These are phyloP conservation scores for Spea hammondii DNA, from an alignment of 2,797 vertebrate genomes.

Conservation along the genomic window DNA sequence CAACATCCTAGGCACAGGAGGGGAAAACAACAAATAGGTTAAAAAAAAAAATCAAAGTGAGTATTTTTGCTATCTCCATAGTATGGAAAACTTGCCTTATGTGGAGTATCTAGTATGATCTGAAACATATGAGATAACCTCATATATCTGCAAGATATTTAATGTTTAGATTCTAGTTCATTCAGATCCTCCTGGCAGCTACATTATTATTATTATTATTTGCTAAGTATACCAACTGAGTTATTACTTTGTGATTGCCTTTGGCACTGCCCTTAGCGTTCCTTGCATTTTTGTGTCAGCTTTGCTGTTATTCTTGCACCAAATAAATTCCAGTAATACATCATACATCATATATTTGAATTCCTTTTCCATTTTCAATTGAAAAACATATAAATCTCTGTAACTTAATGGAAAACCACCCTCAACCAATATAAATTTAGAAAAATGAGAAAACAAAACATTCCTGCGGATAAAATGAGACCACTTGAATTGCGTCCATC, in stretches of 20 bases:
- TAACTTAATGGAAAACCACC: not conserved
- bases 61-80: no score
- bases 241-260: constrained; percentile 5
- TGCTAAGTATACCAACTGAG: not conserved
- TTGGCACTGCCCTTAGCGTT: not conserved
- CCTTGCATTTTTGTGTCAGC: not conserved
- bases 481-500: not conserved
- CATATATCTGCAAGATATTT: no score
- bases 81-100: no score
- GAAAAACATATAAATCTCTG: constrained; percentile 6
- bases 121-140: no score
- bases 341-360: not conserved
- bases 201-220: not conserved
- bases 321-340: not conserved
- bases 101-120: no score
- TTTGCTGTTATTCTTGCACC: not conserved
- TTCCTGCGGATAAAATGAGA: not conserved
- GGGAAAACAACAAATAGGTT: no score
- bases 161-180: not conserved
- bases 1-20: no score
- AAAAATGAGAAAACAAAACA: constrained; percentile 3
- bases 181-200: not conserved
- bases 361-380: constrained; percentile 1
- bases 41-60: no score
- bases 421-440: not conserved